A percentile compares a stretch with the other conserved stretches of the same genome.
These are phyloP conservation scores for Pao palembangensis DNA, from an alignment of 2,113 vertebrate species.

Conservation along the genomic window DNA sequence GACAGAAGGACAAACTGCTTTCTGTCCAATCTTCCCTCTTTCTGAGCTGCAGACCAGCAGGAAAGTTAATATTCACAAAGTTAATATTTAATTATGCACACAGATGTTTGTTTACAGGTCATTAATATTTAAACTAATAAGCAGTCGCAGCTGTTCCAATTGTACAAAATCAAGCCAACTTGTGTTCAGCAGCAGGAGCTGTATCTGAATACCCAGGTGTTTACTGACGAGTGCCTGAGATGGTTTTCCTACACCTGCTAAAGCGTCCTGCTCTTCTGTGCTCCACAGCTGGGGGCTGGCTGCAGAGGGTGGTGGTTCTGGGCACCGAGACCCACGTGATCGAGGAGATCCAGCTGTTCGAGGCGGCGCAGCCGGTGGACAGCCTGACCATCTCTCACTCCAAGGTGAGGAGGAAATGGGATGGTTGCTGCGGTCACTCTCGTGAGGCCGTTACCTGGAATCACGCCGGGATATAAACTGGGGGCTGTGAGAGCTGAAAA, in stretches of 20 bases:
- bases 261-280: constrained; percentile 9
- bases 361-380: constrained; percentile 81
- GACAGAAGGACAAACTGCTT: constrained; percentile 5
- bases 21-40: constrained; percentile 7
- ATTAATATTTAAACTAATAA: constrained; percentile 43
- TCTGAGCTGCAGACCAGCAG: constrained; percentile 2
- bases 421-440: neutral
- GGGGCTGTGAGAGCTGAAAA: neutral
- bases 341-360: constrained; percentile 94
- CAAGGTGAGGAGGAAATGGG: constrained; percentile 74
- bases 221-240: no score
- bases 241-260: neutral
- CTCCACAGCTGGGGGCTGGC: constrained; percentile 84
- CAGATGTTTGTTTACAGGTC: constrained; percentile 32
- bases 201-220: no score
- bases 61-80: constrained; percentile 17
- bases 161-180: neutral
- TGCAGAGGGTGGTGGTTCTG: constrained; percentile 86
- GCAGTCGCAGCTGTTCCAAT: constrained; percentile 7
- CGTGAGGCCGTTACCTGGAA: no score
- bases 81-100: neutral
- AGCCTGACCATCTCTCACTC: constrained; percentile 85
- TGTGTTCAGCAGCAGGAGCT: neutral
- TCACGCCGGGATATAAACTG: neutral
- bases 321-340: constrained; percentile 83